A percentile compares a stretch with the other conserved stretches of the same genome.
These are phyloP conservation scores for Drosophila villosipedis DNA, from an alignment of 2,888 invertebrate species.

Conservation along the genomic window DNA sequence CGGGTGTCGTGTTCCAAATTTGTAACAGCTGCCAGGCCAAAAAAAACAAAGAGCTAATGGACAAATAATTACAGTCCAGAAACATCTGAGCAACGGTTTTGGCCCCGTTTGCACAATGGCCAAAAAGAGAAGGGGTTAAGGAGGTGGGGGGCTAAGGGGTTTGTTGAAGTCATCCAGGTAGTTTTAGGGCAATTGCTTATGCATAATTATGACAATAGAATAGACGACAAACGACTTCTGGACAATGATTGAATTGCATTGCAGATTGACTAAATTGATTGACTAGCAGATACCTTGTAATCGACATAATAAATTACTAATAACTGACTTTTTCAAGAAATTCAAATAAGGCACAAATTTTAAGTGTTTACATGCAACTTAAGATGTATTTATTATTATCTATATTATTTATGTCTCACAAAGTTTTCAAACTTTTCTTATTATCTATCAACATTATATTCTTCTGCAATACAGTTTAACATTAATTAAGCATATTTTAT, in stretches of 20 bases:
- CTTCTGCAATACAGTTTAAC: not conserved
- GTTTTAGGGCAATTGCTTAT: constrained; percentile 67
- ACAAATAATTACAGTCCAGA: constrained; percentile 68
- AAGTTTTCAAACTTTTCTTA: too few species aligned
- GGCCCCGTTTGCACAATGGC: constrained; percentile 50
- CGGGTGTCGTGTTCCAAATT: constrained; percentile 68
- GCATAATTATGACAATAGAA: constrained; percentile 49
- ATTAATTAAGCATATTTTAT: not conserved
- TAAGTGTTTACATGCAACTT: not conserved
- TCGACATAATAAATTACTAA: not conserved
- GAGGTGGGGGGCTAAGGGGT: not conserved
- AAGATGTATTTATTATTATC: not conserved
- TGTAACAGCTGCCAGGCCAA: constrained; percentile 53
- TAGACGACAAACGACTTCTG: constrained; percentile 32
- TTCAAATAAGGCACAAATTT: not conserved
- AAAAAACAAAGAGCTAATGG: constrained; percentile 56
- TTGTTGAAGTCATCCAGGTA: constrained; percentile 28
- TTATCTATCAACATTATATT: not conserved
- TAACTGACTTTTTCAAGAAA: not conserved
- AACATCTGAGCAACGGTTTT: constrained; percentile 50
- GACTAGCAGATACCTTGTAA: not conserved
- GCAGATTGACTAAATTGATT: not conserved
- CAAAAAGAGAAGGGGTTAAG: not conserved
- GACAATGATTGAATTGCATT: constrained; percentile 11
- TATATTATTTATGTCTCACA: too few species aligned